A percentile compares a stretch with the other conserved stretches of the same genome.
phyloP scores from a whole-genome alignment of 2,113 vertebrate species.

The Pseudorasbora parva region DNA sequence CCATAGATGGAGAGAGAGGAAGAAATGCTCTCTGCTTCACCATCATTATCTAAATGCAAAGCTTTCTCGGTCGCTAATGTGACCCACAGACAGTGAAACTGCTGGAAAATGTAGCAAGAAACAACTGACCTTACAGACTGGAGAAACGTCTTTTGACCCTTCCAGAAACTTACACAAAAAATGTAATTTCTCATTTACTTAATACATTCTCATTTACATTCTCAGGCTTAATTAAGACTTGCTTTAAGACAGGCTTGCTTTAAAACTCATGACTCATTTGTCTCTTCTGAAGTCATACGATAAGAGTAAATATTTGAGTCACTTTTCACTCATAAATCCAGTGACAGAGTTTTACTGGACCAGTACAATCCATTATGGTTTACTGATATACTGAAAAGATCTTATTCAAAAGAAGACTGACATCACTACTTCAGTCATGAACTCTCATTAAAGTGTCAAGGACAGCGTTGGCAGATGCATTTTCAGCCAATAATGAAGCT shows the following conservation, averaged over 20 bases:
- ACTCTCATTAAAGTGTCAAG: neutral
- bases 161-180: neutral
- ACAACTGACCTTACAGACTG: conserved; percentile 9
- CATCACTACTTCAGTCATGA: neutral
- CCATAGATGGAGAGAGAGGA: neutral
- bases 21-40: neutral
- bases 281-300: neutral
- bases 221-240: neutral
- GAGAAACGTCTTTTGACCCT: neutral
- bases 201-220: neutral
- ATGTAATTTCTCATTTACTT: neutral
- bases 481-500: neutral
- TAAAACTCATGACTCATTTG: neutral
- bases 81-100: neutral
- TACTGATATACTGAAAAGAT: neutral
- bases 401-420: neutral
- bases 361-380: neutral
- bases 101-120: conserved; percentile 4
- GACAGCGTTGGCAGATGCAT: neutral
- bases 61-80: conserved; percentile 4
- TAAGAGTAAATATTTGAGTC: neutral
- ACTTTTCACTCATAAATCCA: neutral
- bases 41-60: conserved; percentile 27
- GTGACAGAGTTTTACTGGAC: neutral
- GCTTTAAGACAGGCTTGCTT: neutral